Evolutionary conservation across 2,888 invertebrate genomes (phyloP).

Genomic region (Callimorpha dominula): DNA sequence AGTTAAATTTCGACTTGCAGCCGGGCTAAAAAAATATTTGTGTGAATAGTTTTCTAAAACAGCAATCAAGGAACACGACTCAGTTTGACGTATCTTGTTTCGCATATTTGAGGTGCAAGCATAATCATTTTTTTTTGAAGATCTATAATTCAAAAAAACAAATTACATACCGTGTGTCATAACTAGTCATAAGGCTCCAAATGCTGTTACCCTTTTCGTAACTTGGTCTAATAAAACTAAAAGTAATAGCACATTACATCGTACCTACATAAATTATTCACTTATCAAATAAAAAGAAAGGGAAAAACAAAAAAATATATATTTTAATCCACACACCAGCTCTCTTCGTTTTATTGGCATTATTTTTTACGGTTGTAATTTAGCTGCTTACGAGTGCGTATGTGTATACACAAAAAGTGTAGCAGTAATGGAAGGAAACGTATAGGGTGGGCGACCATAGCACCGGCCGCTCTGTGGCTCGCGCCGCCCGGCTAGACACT

Average conservation of each 20-base stretch:
- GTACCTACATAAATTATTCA: background rate
- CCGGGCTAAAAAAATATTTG: no score
- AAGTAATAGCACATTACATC: background rate
- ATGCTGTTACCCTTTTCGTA: background rate
- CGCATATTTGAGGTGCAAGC: no score
- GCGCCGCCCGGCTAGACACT: conserved; percentile 52
- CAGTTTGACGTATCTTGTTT: no score
- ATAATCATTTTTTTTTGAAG: no score
- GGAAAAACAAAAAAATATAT: background rate
- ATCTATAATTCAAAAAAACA: no score
- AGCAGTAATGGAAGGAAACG: conserved; percentile 55
- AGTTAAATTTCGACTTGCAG: no score
- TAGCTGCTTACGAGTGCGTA: conserved; percentile 42
- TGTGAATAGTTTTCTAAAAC: no score
- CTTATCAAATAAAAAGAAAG: background rate
- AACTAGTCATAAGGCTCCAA: no score
- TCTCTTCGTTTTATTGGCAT: conserved; percentile 30
- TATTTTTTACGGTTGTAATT: conserved; percentile 48
- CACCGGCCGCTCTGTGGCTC: conserved; percentile 42
- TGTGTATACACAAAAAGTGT: conserved; percentile 49
- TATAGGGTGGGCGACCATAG: conserved; percentile 43
- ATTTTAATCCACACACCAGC: conserved; percentile 19
- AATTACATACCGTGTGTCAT: no score
- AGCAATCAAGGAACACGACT: no score
- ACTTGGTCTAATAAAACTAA: background rate